Percentiles rank a stretch among this genome's conserved stretches.
These are phyloP conservation scores for Amphiprion ocellaris DNA, from an alignment of 2,113 vertebrate genomes.

Conservation along the genomic window DNA sequence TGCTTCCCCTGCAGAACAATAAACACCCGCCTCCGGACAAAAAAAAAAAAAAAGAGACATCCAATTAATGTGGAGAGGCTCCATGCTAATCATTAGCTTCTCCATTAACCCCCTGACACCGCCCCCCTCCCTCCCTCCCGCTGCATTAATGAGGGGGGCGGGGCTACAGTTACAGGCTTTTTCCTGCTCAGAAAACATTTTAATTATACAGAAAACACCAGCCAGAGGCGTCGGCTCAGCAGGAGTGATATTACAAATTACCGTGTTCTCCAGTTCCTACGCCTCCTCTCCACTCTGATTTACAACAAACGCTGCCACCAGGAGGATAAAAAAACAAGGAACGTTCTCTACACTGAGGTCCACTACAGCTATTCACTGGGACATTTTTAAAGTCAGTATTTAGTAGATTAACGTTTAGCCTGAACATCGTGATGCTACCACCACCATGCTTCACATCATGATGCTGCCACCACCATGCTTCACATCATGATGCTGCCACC, in stretches of 20 bases:
- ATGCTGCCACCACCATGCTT: no score
- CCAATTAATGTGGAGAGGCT: slow-evolving; percentile 42
- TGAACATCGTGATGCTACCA: no score
- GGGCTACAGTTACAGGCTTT: slow-evolving; percentile 30
- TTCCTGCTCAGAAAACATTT: slow-evolving; percentile 42
- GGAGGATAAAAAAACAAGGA: no score
- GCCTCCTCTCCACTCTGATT: background rate
- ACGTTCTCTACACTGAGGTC: no score
- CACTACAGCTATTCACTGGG: no score
- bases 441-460: no score
- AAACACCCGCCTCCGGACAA: slow-evolving; percentile 26
- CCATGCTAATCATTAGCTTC: slow-evolving; percentile 48
- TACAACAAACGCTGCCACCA: background rate
- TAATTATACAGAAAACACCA: slow-evolving; percentile 41
- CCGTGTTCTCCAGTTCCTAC: background rate
- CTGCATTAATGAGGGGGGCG: slow-evolving; percentile 25
- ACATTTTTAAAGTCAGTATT: no score
- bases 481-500: no score
- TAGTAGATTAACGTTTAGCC: no score
- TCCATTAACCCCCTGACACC: slow-evolving; percentile 58
- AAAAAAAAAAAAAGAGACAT: background rate
- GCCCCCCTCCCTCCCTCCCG: slow-evolving; percentile 26
- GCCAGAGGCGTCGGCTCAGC: background rate
- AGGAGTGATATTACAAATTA: slow-evolving; percentile 7
- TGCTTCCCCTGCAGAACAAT: slow-evolving; percentile 13